Evolutionary conservation across 2,888 invertebrate genomes (phyloP).

Genomic region (Andrena hattorfiana): DNA sequence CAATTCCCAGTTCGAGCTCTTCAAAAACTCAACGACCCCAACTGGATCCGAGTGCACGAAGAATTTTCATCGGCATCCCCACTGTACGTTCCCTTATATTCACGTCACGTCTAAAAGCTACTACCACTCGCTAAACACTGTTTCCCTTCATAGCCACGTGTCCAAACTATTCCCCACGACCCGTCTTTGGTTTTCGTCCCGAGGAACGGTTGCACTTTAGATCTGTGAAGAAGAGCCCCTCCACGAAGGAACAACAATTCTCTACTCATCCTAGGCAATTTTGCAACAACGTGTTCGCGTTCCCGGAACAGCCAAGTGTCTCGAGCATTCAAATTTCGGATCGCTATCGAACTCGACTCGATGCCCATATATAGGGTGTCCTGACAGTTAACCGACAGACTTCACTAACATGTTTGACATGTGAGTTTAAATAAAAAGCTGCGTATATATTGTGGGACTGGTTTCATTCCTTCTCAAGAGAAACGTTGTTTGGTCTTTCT

Average conservation of each 20-base stretch:
- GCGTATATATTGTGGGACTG: too few relatives aligned
- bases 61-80: conserved; percentile 16
- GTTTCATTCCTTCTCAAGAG: too few relatives aligned
- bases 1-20: conserved; percentile 5
- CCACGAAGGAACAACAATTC: conserved; percentile 18
- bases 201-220: not conserved
- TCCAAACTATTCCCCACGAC: conserved; percentile 11
- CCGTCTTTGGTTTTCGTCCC: not conserved
- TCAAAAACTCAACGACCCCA: not conserved
- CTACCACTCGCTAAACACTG: conserved; percentile 13
- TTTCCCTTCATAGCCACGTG: conserved; percentile 4
- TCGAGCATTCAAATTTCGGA: conserved; percentile 17
- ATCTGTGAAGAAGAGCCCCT: not conserved
- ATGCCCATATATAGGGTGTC: not conserved
- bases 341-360: not conserved
- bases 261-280: not conserved
- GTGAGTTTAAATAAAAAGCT: too few relatives aligned
- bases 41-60: not conserved
- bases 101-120: conserved; percentile 37
- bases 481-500: too few relatives aligned
- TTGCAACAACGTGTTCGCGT: not conserved
- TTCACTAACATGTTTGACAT: too few relatives aligned
- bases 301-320: not conserved
- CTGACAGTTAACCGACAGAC: not conserved
- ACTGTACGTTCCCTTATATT: not conserved